phyloP scores from a whole-genome alignment of 2,113 vertebrate species.

The Mus spicilegus region DNA sequence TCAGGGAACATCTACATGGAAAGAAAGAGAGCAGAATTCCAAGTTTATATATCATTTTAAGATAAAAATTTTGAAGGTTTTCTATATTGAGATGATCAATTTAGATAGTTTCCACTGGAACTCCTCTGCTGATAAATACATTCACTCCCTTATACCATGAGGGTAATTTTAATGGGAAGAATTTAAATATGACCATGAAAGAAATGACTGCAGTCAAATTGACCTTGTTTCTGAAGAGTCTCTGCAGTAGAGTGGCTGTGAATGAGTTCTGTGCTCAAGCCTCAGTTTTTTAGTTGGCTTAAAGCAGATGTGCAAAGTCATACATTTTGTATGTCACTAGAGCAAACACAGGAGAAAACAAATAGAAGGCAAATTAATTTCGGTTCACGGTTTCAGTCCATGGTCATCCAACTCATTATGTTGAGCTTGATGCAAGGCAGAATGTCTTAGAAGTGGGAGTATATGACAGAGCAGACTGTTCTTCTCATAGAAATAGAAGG shows the following conservation, averaged over 20 bases:
- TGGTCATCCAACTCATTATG: not conserved
- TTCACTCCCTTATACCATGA: not conserved
- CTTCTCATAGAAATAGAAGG: not conserved
- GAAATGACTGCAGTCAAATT: not conserved
- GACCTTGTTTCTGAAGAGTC: not conserved
- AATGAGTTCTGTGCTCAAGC: not conserved
- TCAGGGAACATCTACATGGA: not conserved
- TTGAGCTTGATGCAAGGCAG: not conserved
- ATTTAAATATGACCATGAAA: not conserved
- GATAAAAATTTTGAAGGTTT: constrained; percentile 42
- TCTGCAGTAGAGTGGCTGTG: not conserved
- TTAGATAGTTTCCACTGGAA: not conserved
- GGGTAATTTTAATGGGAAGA: constrained; percentile 19
- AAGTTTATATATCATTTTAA: constrained; percentile 41
- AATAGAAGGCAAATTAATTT: not conserved
- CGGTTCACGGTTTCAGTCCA: not conserved
- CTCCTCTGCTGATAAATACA: not conserved
- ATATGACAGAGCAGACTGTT: not conserved
- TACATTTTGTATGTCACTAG: not conserved
- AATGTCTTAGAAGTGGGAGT: not conserved
- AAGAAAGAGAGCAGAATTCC: not conserved
- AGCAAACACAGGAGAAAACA: not conserved
- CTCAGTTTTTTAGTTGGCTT: not conserved
- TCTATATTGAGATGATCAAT: not conserved
- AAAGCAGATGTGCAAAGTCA: not conserved